phyloP scores from a whole-genome alignment of 2,113 vertebrate genomes.

The Saguinus imperator region DNA sequence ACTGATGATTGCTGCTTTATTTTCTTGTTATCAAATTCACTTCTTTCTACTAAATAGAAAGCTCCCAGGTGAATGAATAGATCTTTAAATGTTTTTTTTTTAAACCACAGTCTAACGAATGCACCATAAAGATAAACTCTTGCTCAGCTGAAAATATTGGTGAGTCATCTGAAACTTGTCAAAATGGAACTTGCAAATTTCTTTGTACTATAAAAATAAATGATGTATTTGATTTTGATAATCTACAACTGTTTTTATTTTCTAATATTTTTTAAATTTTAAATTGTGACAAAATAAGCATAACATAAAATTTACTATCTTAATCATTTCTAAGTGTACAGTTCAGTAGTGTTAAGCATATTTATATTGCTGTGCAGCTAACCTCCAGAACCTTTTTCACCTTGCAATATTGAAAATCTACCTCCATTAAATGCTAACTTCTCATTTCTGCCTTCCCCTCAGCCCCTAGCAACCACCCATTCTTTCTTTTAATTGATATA shows the following conservation, averaged over 20 bases:
- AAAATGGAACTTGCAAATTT: slow-evolving; percentile 15
- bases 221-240: not conserved
- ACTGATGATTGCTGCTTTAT: not conserved
- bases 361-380: not conserved
- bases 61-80: not conserved
- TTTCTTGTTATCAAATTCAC: not conserved
- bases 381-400: not conserved
- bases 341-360: not conserved
- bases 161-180: not conserved
- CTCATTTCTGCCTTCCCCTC: not conserved
- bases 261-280: not conserved
- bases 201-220: slow-evolving; percentile 7
- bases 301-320: not conserved
- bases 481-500: not conserved
- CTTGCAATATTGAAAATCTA: not conserved
- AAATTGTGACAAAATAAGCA: not conserved
- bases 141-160: not conserved
- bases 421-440: not conserved
- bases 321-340: not conserved
- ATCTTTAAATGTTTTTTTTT: not conserved
- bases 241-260: not conserved
- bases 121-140: not conserved
- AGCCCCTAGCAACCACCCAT: not conserved
- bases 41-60: slow-evolving; percentile 19
- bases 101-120: not conserved